A percentile compares a stretch with the other conserved stretches of the same genome.
These are phyloP conservation scores for Pristionchus maxplancki DNA, from an alignment of 2,888 invertebrate genomes.

Conservation along the genomic window DNA sequence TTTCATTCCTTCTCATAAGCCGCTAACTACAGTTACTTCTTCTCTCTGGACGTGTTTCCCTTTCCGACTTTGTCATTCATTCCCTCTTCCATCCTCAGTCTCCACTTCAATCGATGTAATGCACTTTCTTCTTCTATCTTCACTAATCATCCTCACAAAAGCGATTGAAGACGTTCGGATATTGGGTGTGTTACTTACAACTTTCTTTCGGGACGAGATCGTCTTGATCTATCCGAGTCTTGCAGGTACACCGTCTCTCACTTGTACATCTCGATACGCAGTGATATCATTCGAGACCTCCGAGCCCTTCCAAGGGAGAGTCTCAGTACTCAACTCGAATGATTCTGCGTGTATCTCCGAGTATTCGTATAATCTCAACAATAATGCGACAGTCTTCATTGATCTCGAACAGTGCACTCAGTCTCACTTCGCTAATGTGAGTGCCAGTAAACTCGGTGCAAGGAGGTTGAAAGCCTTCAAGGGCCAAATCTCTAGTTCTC, in stretches of 20 bases:
- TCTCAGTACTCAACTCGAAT: slow-evolving; percentile 4
- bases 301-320: slow-evolving; percentile 49
- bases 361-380: slow-evolving; percentile 39
- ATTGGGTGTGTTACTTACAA: not conserved
- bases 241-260: slow-evolving; percentile 25
- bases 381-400: slow-evolving; percentile 46
- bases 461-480: not conserved
- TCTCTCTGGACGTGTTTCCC: slow-evolving; percentile 39
- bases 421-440: slow-evolving; percentile 47
- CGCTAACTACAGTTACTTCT: slow-evolving; percentile 45
- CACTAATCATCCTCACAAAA: not conserved
- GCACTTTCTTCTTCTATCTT: slow-evolving; percentile 28
- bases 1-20: slow-evolving; percentile 40
- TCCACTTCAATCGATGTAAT: slow-evolving; percentile 43
- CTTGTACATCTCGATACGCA: slow-evolving; percentile 37
- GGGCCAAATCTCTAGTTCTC: not conserved
- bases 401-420: slow-evolving; percentile 45
- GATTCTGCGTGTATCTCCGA: slow-evolving; percentile 5
- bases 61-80: slow-evolving; percentile 3
- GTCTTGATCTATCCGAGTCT: not conserved
- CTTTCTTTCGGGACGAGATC: not conserved
- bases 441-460: not conserved
- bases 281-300: slow-evolving; percentile 27
- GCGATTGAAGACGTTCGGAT: slow-evolving; percentile 32
- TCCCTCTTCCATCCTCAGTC: slow-evolving; percentile 8